These are phyloP conservation scores for Melanocharis versteri DNA, from an alignment of 2,113 vertebrate genomes.

Conservation along the genomic window DNA sequence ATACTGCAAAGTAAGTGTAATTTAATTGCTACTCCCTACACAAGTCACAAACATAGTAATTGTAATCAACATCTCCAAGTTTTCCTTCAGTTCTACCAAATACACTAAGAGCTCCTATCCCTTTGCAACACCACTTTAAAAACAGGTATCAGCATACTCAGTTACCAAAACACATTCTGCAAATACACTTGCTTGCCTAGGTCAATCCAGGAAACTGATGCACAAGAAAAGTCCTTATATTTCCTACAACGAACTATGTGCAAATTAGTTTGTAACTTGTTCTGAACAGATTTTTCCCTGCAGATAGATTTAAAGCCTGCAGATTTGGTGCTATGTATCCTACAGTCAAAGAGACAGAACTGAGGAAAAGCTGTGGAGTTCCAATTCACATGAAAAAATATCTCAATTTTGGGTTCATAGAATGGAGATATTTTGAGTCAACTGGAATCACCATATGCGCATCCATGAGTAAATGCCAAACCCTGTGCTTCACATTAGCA, in stretches of 20 bases:
- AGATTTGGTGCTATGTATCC: not conserved
- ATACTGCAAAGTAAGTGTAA: not conserved
- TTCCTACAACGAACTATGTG: not conserved
- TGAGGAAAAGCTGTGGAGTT: not conserved
- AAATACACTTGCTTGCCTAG: not conserved
- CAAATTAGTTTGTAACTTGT: not conserved
- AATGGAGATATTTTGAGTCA: not conserved
- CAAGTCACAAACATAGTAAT: not conserved
- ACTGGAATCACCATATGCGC: not conserved
- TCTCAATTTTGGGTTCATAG: not conserved
- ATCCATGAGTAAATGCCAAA: not conserved
- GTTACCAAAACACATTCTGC: not conserved
- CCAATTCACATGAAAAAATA: not conserved
- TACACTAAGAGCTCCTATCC: not conserved
- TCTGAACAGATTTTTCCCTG: not conserved
- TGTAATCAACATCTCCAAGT: not conserved
- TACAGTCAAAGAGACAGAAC: not conserved
- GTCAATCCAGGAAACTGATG: not conserved
- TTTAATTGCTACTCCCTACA: not conserved
- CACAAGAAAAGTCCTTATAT: not conserved
- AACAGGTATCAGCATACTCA: not conserved
- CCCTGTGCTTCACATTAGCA: not conserved
- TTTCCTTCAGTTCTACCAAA: not conserved
- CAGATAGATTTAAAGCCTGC: not conserved
- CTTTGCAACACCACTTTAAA: not conserved